These are phyloP conservation scores for Andrena chrysosceles DNA, from an alignment of 2,888 invertebrate species.

Conservation along the genomic window DNA sequence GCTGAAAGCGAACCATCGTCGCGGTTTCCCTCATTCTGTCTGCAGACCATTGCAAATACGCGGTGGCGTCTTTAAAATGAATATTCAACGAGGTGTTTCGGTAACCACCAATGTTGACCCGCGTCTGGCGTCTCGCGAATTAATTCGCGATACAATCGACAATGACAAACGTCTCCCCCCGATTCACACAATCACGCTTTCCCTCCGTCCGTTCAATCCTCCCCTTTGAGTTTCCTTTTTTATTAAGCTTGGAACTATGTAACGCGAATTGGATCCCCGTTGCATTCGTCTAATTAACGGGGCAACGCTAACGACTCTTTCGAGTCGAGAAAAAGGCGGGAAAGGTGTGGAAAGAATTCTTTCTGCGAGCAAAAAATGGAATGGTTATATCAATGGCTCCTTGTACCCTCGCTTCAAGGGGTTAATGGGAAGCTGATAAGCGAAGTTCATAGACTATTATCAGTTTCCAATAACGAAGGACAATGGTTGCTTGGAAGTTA, in stretches of 20 bases:
- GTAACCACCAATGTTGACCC: constrained; percentile 1
- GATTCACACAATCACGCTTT: not conserved
- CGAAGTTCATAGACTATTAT: too few species aligned
- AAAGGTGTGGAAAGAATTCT: too few species aligned
- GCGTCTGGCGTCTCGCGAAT: not conserved
- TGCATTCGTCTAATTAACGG: constrained; percentile 13
- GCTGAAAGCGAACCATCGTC: constrained; percentile 17
- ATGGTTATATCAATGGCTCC: too few species aligned
- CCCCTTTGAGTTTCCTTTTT: not conserved
- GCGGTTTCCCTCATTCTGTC: constrained; percentile 7
- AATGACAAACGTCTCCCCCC: not conserved
- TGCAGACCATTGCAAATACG: constrained; percentile 1
- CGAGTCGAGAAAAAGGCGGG: too few species aligned
- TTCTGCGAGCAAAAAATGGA: too few species aligned
- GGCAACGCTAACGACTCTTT: constrained; percentile 2
- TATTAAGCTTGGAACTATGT: not conserved
- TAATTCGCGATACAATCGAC: constrained; percentile 1
- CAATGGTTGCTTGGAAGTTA: too few species aligned
- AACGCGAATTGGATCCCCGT: not conserved
- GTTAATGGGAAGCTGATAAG: too few species aligned
- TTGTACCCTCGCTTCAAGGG: too few species aligned
- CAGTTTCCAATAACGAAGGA: too few species aligned
- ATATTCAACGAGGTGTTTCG: constrained; percentile 32
- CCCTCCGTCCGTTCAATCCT: not conserved
- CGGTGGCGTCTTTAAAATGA: constrained; percentile 18